These are phyloP conservation scores for Eledone cirrhosa DNA, from an alignment of 2,888 invertebrate genomes.

Conservation along the genomic window DNA sequence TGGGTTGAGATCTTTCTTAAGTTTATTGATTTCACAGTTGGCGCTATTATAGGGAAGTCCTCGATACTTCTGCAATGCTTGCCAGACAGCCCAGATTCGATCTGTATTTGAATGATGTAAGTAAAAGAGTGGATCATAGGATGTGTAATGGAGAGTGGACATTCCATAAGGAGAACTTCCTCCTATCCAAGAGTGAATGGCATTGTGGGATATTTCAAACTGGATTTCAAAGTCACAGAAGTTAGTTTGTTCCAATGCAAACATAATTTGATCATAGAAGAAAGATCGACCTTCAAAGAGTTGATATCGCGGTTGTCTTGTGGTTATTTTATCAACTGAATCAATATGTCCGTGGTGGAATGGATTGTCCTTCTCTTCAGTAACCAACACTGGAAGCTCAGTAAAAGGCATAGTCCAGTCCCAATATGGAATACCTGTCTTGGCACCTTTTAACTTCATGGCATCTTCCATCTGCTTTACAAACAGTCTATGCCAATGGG, in stretches of 20 bases:
- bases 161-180: conserved; percentile 35
- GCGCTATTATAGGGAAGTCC: conserved; percentile 37
- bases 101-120: conserved; percentile 41
- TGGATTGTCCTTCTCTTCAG: conserved; percentile 37
- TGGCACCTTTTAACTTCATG: conserved; percentile 15
- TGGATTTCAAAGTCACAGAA: conserved; percentile 36
- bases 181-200: conserved; percentile 34
- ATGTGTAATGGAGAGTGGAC: conserved; percentile 41
- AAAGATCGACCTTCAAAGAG: conserved; percentile 41
- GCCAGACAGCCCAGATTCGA: conserved; percentile 41
- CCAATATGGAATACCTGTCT: conserved; percentile 31
- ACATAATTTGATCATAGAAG: conserved; percentile 38
- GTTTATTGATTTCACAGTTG: conserved; percentile 37
- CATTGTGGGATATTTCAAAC: conserved; percentile 39
- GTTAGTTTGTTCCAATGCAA: conserved; percentile 32
- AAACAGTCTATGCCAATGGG: conserved; percentile 43
- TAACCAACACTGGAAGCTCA: conserved; percentile 28
- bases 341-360: conserved; percentile 35
- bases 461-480: conserved; percentile 29
- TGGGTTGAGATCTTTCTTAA: conserved; percentile 33
- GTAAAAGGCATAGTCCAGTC: conserved; percentile 28
- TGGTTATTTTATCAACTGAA: conserved; percentile 29
- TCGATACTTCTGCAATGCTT: conserved; percentile 40
- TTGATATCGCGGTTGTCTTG: conserved; percentile 35
- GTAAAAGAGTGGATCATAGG: conserved; percentile 43